A percentile compares a stretch with the other conserved stretches of the same genome.
Evolutionary conservation across 2,113 vertebrate genomes (phyloP).

Genomic region (Cyphomyrus discorhynchus): DNA sequence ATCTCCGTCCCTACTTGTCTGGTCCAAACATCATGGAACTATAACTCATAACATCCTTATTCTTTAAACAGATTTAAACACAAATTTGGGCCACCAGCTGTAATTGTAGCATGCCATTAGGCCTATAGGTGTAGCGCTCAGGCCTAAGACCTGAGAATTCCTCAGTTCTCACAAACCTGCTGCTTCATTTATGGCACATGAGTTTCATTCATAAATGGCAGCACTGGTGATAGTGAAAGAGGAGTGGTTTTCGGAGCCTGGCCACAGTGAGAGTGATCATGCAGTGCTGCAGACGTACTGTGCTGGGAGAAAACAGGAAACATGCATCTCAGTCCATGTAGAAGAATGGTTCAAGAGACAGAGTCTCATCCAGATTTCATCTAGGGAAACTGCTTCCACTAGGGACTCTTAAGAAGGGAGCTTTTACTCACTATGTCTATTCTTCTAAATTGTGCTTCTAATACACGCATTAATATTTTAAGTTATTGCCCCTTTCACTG

Average conservation of each 20-base stretch:
- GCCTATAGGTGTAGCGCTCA: neutral
- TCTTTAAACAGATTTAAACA: neutral
- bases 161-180: neutral
- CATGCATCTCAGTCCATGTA: slow-evolving; percentile 7
- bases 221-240: slow-evolving; percentile 9
- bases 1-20: neutral
- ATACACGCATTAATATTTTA: slow-evolving; percentile 24
- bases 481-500: neutral
- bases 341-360: slow-evolving; percentile 18
- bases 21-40: neutral
- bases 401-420: neutral
- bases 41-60: neutral
- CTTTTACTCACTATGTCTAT: neutral
- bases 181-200: neutral
- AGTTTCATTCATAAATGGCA: neutral
- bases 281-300: slow-evolving; percentile 11
- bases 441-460: neutral
- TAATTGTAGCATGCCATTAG: neutral
- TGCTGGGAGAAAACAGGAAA: slow-evolving; percentile 38
- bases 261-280: slow-evolving; percentile 20
- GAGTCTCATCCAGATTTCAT: slow-evolving; percentile 2
- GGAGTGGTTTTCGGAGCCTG: neutral
- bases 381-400: slow-evolving; percentile 9
- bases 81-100: neutral
- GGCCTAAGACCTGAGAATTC: neutral